Conservation (phyloP, 2,113 vertebrate genomes). For the Phalacrocorax carbo region DNA sequence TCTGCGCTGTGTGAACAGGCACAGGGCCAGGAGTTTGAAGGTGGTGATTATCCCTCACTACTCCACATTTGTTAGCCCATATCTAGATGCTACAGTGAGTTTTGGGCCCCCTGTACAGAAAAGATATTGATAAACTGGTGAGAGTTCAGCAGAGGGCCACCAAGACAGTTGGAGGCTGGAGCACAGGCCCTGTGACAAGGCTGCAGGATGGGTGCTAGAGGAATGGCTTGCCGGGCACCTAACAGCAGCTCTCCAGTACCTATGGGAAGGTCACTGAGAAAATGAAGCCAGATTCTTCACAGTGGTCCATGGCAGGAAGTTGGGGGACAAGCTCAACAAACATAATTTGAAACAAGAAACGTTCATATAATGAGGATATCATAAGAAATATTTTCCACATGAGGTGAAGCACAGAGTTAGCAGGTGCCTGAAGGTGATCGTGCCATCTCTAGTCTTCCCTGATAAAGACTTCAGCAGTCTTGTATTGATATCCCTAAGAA, state of each 20-base stretch:
- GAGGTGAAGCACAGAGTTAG: neutral
- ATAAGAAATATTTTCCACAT: neutral
- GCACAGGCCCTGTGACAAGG: neutral
- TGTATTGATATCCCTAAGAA: no score
- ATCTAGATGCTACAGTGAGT: neutral
- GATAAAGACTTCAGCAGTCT: neutral
- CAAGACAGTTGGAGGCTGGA: neutral
- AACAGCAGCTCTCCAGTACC: neutral
- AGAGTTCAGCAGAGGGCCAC: neutral
- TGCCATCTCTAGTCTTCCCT: neutral
- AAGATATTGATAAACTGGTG: neutral
- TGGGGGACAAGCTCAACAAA: neutral
- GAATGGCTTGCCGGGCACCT: neutral
- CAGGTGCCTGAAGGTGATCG: neutral
- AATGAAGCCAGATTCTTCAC: neutral
- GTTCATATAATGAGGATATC: neutral
- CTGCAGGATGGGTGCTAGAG: neutral
- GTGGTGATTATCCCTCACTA: neutral
- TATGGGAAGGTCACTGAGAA: neutral
- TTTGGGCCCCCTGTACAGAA: neutral
- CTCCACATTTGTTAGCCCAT: neutral
- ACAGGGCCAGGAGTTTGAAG: neutral
- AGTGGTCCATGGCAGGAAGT: neutral
- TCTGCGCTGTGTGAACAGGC: neutral
- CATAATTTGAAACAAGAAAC: neutral